These are phyloP conservation scores for Tachina lurida DNA, from an alignment of 2,888 invertebrate genomes.

Conservation along the genomic window DNA sequence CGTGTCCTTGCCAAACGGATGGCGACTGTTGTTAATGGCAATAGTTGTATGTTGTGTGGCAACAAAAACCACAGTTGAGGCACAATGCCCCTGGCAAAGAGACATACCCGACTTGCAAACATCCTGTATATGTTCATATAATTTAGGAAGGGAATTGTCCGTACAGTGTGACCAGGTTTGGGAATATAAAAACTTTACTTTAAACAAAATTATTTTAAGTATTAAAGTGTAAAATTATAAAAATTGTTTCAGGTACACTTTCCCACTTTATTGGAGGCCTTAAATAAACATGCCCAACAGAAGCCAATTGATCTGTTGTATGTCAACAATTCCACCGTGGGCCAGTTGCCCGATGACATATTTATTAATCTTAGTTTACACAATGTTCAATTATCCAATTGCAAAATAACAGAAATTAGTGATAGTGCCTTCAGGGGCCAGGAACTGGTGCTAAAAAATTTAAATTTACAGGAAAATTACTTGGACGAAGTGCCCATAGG, in stretches of 20 bases:
- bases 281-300: constrained; percentile 87
- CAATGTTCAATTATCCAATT: constrained; percentile 93
- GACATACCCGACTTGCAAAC: constrained; percentile 89
- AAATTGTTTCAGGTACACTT: constrained; percentile 87
- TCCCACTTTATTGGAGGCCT: constrained; percentile 87
- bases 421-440: constrained; percentile 92
- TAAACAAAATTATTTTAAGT: neutral
- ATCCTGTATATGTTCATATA: constrained; percentile 94
- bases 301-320: constrained; percentile 92
- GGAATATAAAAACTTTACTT: neutral
- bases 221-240: neutral
- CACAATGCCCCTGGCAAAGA: constrained; percentile 93
- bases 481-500: constrained; percentile 90
- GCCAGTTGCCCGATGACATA: constrained; percentile 86
- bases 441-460: constrained; percentile 90
- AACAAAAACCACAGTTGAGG: constrained; percentile 75
- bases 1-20: constrained; percentile 40
- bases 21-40: constrained; percentile 64
- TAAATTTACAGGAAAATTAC: constrained; percentile 93
- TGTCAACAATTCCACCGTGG: constrained; percentile 93
- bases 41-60: constrained; percentile 54
- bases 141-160: constrained; percentile 91
- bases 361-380: constrained; percentile 89
- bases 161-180: constrained; percentile 93
- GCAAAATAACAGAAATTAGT: constrained; percentile 88